Evolutionary conservation across 2,113 vertebrate species (phyloP).

Genomic region (Hydropotes inermis): DNA sequence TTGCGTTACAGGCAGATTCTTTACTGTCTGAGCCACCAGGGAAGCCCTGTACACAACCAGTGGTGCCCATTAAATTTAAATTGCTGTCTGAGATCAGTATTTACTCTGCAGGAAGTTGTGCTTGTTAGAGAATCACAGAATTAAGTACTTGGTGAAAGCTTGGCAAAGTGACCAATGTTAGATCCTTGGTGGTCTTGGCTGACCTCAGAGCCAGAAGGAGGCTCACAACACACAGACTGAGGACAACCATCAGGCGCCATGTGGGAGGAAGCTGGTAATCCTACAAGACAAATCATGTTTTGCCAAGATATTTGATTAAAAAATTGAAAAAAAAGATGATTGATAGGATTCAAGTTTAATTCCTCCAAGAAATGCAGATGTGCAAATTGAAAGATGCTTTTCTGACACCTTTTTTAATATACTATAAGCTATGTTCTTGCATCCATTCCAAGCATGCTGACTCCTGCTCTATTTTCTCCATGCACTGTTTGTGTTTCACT

Average conservation of each 20-base stretch:
- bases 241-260: slow-evolving; percentile 53
- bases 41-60: neutral
- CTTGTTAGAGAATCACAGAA: neutral
- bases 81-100: neutral
- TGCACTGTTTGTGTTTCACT: slow-evolving; percentile 11
- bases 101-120: neutral
- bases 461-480: slow-evolving; percentile 48
- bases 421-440: slow-evolving; percentile 59
- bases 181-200: neutral
- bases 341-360: slow-evolving; percentile 66
- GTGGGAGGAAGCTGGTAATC: slow-evolving; percentile 57
- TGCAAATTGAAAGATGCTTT: slow-evolving; percentile 63
- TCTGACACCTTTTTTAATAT: slow-evolving; percentile 29
- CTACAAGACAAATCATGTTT: slow-evolving; percentile 65
- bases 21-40: neutral
- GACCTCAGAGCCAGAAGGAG: slow-evolving; percentile 37
- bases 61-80: neutral
- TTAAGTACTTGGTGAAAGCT: neutral
- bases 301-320: slow-evolving; percentile 67
- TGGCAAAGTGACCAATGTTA: neutral
- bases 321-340: slow-evolving; percentile 71
- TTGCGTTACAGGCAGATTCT: neutral
- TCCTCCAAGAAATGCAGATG: slow-evolving; percentile 67
- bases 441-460: slow-evolving; percentile 13
- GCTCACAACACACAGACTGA: slow-evolving; percentile 20